Conservation (phyloP, 2,888 invertebrate genomes). For the Agonopterix alstromeriana region DNA sequence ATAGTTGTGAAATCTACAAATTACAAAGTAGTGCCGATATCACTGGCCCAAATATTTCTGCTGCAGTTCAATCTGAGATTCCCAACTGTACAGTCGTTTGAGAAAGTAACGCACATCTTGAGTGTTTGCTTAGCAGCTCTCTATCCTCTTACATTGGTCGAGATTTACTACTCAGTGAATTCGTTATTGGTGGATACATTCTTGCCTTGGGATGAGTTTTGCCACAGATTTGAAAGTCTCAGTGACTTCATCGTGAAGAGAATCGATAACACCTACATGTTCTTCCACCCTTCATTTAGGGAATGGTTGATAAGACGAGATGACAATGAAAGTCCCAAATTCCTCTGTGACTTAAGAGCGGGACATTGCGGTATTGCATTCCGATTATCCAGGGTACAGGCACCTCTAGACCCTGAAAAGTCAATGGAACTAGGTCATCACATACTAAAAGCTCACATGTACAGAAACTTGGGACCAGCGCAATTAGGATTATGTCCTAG, state of each 20-base stretch:
- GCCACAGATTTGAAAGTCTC: constrained; percentile 90
- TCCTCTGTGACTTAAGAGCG: constrained; percentile 93
- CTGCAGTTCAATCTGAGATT: constrained; percentile 95
- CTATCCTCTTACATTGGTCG: constrained; percentile 91
- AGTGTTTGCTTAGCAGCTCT: constrained; percentile 94
- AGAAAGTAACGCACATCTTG: constrained; percentile 91
- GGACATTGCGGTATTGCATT: constrained; percentile 97
- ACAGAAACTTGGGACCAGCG: constrained; percentile 86
- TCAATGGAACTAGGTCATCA: constrained; percentile 97
- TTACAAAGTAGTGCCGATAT: constrained; percentile 94
- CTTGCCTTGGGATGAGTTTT: constrained; percentile 93
- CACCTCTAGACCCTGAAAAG: constrained; percentile 90
- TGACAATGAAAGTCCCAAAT: constrained; percentile 92
- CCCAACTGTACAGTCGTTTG: constrained; percentile 92
- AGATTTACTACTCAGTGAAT: constrained; percentile 96
- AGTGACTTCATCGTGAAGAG: constrained; percentile 93
- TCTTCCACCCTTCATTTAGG: constrained; percentile 98
- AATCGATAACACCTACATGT: constrained; percentile 96
- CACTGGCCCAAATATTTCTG: constrained; percentile 91
- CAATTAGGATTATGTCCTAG: constrained; percentile 83
- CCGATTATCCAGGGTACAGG: constrained; percentile 90
- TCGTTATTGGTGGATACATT: constrained; percentile 87
- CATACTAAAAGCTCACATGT: constrained; percentile 96
- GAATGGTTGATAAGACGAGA: constrained; percentile 96
- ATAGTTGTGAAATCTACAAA: constrained; percentile 95